These are phyloP conservation scores for Microcebus griseorufus DNA, from an alignment of 2,113 vertebrate genomes.

Conservation along the genomic window DNA sequence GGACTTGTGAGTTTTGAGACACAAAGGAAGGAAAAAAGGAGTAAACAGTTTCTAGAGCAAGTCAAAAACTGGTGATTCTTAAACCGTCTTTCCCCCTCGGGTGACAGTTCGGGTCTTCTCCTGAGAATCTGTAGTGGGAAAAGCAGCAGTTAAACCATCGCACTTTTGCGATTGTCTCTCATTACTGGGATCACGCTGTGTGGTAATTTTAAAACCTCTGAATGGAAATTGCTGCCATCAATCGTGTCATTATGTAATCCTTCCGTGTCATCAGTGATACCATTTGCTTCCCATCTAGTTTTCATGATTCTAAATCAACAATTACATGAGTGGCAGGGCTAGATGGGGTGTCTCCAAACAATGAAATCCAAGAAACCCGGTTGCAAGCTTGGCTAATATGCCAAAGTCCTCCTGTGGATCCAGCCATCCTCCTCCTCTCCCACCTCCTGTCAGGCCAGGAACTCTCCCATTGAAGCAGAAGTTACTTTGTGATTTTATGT, in stretches of 20 bases:
- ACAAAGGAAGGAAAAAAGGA: slow-evolving; percentile 56
- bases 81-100: neutral
- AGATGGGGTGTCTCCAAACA: slow-evolving; percentile 56
- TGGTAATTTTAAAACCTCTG: slow-evolving; percentile 64
- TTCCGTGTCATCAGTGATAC: slow-evolving; percentile 53
- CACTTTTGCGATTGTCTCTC: slow-evolving; percentile 69
- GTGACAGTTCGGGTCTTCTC: slow-evolving; percentile 61
- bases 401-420: neutral
- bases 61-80: neutral
- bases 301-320: slow-evolving; percentile 72
- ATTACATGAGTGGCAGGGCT: slow-evolving; percentile 36
- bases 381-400: slow-evolving; percentile 45
- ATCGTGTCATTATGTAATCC: slow-evolving; percentile 66
- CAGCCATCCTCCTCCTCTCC: slow-evolving; percentile 43
- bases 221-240: slow-evolving; percentile 69
- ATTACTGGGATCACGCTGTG: slow-evolving; percentile 40
- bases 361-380: slow-evolving; percentile 60
- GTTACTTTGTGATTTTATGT: slow-evolving; percentile 49
- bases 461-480: slow-evolving; percentile 45
- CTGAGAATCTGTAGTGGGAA: slow-evolving; percentile 4
- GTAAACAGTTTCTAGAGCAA: slow-evolving; percentile 52
- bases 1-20: slow-evolving; percentile 57
- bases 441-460: slow-evolving; percentile 30
- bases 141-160: slow-evolving; percentile 59
- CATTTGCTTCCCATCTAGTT: slow-evolving; percentile 66